Evolutionary conservation across 1,140 invertebrate genomes (phyloP).

Genomic region (Pogonomyrmex barbatus): DNA sequence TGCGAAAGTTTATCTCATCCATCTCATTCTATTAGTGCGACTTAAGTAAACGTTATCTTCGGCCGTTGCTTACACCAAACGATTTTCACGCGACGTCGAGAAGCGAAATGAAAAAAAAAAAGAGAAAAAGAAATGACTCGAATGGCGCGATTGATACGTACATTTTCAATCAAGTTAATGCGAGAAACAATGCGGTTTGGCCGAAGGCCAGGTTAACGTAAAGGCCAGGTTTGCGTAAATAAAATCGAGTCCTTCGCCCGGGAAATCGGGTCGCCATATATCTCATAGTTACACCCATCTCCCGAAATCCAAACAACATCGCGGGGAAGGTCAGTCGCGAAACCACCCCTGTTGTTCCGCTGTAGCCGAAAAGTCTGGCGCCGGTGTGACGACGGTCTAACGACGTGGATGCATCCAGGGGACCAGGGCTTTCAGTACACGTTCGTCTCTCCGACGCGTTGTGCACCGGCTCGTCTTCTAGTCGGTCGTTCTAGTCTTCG

Average conservation of each 20-base stretch:
- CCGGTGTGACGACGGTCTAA: conserved; percentile 74
- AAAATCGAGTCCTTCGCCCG: background rate
- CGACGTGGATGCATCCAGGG: conserved; percentile 46
- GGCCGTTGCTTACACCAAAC: background rate
- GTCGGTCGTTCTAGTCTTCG: background rate
- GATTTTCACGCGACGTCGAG: background rate
- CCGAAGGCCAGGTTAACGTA: conserved; percentile 15
- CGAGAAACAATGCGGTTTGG: conserved; percentile 43
- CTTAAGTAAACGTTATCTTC: background rate
- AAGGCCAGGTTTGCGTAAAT: too few relatives aligned
- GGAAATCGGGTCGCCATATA: conserved; percentile 27
- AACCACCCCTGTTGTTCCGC: conserved; percentile 79
- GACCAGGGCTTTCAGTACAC: conserved; percentile 29
- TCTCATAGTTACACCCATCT: conserved; percentile 2
- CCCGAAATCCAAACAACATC: conserved; percentile 45
- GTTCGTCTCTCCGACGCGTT: background rate
- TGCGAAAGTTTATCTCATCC: background rate
- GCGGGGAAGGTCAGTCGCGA: conserved; percentile 74
- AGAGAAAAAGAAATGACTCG: too few relatives aligned
- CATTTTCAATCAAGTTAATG: conserved; percentile 15
- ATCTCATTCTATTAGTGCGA: background rate
- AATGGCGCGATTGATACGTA: background rate
- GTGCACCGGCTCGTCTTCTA: background rate
- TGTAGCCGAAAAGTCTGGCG: conserved; percentile 75
- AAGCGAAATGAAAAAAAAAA: background rate